Evolutionary conservation across 2,888 invertebrate genomes (phyloP).

Genomic region (Leptinotarsa juncta): DNA sequence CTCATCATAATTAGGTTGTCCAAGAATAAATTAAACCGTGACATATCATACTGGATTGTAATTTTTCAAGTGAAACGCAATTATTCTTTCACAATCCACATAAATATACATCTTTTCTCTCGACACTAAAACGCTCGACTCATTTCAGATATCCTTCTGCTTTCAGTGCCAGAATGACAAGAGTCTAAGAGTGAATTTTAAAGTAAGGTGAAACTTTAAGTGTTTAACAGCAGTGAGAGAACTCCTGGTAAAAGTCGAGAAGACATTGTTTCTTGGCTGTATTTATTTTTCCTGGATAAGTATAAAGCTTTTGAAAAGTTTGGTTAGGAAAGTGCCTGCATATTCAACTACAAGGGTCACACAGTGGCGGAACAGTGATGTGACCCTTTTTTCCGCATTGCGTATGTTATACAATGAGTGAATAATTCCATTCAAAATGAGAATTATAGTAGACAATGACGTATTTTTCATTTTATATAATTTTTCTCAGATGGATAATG

Average conservation of each 20-base stretch:
- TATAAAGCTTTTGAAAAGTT: conserved; percentile 48
- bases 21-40: too few species aligned
- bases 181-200: conserved; percentile 11
- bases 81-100: neutral
- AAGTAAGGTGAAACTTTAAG: conserved; percentile 15
- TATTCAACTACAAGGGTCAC: neutral
- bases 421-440: too few species aligned
- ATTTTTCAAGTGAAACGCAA: neutral
- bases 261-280: conserved; percentile 55
- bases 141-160: neutral
- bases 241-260: conserved; percentile 43
- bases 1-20: too few species aligned
- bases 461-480: too few species aligned
- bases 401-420: too few species aligned
- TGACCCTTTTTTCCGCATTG: too few species aligned
- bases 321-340: conserved; percentile 24
- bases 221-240: conserved; percentile 20
- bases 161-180: neutral
- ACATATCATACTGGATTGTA: too few species aligned
- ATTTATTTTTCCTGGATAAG: conserved; percentile 54
- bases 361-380: too few species aligned
- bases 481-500: too few species aligned
- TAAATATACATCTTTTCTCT: neutral
- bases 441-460: too few species aligned
- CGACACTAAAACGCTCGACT: conserved; percentile 11